Evolutionary conservation across 2,888 invertebrate genomes (phyloP), one percentile per base, ranked within the genome.

Genomic region (Malacosoma neustria): DNA sequence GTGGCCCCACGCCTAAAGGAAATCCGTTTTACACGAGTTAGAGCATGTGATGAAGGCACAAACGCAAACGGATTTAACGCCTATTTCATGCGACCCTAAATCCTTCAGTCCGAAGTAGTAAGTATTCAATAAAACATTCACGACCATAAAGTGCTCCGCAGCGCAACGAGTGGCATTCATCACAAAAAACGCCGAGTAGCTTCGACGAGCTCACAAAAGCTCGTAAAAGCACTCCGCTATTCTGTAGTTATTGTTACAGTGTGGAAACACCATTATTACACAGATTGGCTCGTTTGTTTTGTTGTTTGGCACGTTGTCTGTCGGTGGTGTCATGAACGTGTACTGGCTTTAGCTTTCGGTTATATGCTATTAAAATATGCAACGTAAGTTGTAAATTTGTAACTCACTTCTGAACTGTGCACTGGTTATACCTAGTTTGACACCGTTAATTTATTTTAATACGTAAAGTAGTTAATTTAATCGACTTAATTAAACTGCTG

Each of bases 261-360:
- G 81, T 85, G 82, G 79, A 82, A 85, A 82, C 81, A 84, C 85
- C 79, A 81, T 82, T 82, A 85, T 85, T 81, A 85, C 76, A 70
- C 66, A 64, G 62, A 64, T 65, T 69, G 45, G 66, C 64, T 58
- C 72, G 65, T 77, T 77, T 76, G 73, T 77, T 80, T 79, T 77
- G 75, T 76, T 79, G 72, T 79, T 72, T 67, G 68, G 72, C 68
- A 62, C 67, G 63, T 64, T 58, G 54, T 56, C 57, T 60, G 40
- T 51, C 55, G 54, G 50, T 52, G 48, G 51, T 46, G 60, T 53
- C 41, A 35, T 43, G 44, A 40, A 32, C 33, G 42, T 46, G 38
- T 22, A 9, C 34, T 22, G 29, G 3, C 14, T 11, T 29, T 13
- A 9, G 12, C 13, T 11, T 15, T 15, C 4, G 4, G 9, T 12